A percentile compares a stretch with the other conserved stretches of the same genome.
These are phyloP conservation scores for Rhincodon typus DNA, from an alignment of 2,797 vertebrate species.

Conservation along the genomic window DNA sequence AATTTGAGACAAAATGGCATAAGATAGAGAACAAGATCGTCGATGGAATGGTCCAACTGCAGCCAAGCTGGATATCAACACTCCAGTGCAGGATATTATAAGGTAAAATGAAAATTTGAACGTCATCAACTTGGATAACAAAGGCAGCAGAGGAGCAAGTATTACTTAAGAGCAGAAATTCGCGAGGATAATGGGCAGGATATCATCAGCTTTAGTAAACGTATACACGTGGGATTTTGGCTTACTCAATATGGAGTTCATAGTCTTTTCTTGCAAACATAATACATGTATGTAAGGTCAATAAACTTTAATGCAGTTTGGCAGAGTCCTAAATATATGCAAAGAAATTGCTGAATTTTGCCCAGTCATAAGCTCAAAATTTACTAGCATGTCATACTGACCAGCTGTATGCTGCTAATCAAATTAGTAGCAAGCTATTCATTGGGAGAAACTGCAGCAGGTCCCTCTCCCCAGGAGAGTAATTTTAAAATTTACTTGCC, in stretches of 20 bases:
- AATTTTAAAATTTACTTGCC: not conserved
- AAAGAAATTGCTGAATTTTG: not conserved
- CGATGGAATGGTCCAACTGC: not conserved
- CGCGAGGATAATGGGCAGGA: not conserved
- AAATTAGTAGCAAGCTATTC: not conserved
- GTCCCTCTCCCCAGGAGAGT: not conserved
- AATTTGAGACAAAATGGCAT: not conserved
- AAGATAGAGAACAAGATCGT: not conserved
- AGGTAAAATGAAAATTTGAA: not conserved
- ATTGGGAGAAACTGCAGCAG: not conserved
- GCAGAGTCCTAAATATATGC: not conserved
- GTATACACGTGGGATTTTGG: not conserved
- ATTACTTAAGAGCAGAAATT: not conserved
- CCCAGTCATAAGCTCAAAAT: not conserved
- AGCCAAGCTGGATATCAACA: not conserved
- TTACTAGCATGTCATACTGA: not conserved
- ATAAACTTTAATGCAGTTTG: not conserved
- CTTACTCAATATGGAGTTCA: not conserved
- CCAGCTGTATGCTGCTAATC: not conserved
- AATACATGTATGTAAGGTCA: not conserved
- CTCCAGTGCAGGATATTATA: not conserved
- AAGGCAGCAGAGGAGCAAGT: not conserved
- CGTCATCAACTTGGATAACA: not conserved
- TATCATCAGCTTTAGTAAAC: not conserved
- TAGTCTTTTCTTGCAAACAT: not conserved